phyloP scores from a whole-genome alignment of 2,113 vertebrate genomes.

The Istiophorus platypterus region DNA sequence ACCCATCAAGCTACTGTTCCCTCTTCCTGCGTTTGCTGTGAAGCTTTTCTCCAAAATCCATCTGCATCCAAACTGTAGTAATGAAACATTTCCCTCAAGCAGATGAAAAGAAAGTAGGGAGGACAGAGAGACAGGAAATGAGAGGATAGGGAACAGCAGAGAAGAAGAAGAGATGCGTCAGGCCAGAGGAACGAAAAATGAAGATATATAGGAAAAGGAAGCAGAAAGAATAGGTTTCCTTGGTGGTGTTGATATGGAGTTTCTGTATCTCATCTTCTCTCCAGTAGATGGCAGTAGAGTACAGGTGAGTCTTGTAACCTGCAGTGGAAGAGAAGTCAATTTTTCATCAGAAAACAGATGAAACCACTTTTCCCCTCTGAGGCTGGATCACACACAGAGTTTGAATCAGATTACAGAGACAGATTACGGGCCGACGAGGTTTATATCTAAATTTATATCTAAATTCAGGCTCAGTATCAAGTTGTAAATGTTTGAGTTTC shows the following conservation, averaged over 20 bases:
- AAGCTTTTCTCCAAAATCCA: too few species aligned
- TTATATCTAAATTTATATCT: too few species aligned
- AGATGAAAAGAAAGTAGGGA: neutral
- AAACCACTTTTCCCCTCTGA: neutral
- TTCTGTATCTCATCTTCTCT: neutral
- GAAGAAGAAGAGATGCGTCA: neutral
- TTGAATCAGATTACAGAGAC: too few species aligned
- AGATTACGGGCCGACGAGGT: too few species aligned
- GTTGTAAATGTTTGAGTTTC: neutral
- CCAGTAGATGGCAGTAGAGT: slow-evolving; percentile 39
- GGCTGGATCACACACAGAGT: too few species aligned
- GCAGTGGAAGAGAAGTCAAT: neutral
- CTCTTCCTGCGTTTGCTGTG: too few species aligned
- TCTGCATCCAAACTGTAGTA: too few species aligned
- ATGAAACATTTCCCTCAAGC: too few species aligned
- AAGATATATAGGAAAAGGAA: neutral
- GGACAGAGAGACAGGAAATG: neutral
- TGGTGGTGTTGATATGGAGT: neutral
- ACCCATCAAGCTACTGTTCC: too few species aligned
- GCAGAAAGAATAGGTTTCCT: neutral
- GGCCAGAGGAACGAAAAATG: neutral
- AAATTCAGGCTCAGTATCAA: slow-evolving; percentile 2
- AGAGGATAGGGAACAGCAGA: neutral
- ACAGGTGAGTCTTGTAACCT: neutral
- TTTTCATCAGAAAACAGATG: neutral